Percentiles rank a stretch among this genome's conserved stretches.
Evolutionary conservation across 2,888 invertebrate genomes (phyloP).

Genomic region (Macrosiphum euphorbiae): DNA sequence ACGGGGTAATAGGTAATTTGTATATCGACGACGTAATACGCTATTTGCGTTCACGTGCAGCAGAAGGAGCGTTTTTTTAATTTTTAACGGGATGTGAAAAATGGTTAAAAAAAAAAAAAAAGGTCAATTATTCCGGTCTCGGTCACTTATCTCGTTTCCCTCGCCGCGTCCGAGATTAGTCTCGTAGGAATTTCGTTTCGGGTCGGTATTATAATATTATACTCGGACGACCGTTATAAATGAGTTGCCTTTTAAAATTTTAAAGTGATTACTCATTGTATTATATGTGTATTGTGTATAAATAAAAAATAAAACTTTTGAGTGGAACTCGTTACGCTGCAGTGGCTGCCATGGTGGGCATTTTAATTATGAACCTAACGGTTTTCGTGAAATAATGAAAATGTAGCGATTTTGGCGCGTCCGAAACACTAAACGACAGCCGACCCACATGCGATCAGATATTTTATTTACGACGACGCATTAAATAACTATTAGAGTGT

Average conservation of each 20-base stretch:
- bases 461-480: background rate
- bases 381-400: background rate
- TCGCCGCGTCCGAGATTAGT: background rate
- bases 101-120: background rate
- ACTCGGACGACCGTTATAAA: constrained; percentile 13
- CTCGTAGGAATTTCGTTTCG: constrained; percentile 30
- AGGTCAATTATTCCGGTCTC: background rate
- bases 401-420: background rate
- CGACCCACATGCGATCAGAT: background rate
- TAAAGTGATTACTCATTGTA: constrained; percentile 22
- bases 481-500: background rate
- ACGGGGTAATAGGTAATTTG: background rate
- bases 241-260: constrained; percentile 28
- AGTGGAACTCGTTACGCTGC: background rate
- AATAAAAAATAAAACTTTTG: background rate
- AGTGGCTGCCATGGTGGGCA: background rate
- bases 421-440: background rate
- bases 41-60: background rate
- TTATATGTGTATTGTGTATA: background rate
- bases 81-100: background rate
- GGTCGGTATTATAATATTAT: constrained; percentile 10
- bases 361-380: background rate
- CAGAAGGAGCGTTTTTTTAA: background rate
- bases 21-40: background rate
- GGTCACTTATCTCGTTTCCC: constrained; percentile 31